Base-by-base conservation (phyloP, 1,140 invertebrate genomes). In the Catajapyx aquilonaris region DNA sequence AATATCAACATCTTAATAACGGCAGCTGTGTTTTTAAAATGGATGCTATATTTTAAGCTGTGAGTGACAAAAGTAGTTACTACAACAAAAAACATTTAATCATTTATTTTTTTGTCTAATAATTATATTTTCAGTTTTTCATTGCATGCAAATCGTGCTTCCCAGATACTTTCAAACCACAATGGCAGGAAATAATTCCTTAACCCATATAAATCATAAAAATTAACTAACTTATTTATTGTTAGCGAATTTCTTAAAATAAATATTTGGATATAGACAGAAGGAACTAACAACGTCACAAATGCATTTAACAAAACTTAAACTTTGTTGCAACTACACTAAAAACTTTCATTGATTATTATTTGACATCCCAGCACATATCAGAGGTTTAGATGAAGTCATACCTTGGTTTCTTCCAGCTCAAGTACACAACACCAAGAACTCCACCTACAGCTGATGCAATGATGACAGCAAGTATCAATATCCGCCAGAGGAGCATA, bases 291-390 rank as follows among this genome's bases (percentile, higher is more conserved):
- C 10, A 17, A 10, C 9, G 10, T 16, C 10, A 11, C 17, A 11
- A 11, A 34, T 11, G 17, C 9, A 34, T 11, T 34, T 11, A 11
- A 10, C 17, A 16, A 34, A 9, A 11, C 9, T 15, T 20, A 17
- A 81, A 78, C 64, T 81, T 71, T 16, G 56, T 49, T 23, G 65
- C 51, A 49, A 71, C 71, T 36, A 67, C 66, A 20, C 58, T 65
- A 41, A n/a, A n/a, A n/a, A n/a, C 65, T 65, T 37, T 62, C 60
- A 35, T 59, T 59, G 31, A 72, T 64, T 20, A 60, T 56, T 41
- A 69, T 68, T 39, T 57, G 50, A 41, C 61, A 66, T 16, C 57
- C 55, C 31, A 51, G 50, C 16, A 39, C 36, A 34, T 44, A 46
- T 2, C 45, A 33, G 2, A 54, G 40, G 7, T 51, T 55, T 33